Evolutionary conservation across 2,113 vertebrate species (phyloP).

Genomic region (Delphinus delphis): DNA sequence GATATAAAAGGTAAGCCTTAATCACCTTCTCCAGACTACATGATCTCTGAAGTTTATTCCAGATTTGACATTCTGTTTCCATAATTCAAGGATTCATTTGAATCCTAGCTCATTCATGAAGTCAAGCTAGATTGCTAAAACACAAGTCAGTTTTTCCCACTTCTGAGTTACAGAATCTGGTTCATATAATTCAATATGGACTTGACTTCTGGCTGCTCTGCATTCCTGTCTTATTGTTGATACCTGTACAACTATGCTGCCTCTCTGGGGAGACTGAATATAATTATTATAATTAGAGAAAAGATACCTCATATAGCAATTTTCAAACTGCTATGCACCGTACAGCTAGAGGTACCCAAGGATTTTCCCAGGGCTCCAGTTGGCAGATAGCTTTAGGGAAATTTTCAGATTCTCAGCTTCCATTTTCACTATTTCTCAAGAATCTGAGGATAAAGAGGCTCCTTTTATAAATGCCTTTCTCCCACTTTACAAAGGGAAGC

Average conservation of each 20-base stretch:
- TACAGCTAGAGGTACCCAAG: neutral
- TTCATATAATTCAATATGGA: neutral
- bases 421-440: neutral
- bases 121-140: neutral
- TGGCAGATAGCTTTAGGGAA: neutral
- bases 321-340: neutral
- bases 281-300: constrained; percentile 15
- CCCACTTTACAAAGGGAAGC: neutral
- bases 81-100: neutral
- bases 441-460: neutral
- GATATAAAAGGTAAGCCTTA: neutral
- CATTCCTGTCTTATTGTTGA: neutral
- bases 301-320: neutral
- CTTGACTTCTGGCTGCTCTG: neutral
- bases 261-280: neutral
- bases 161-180: neutral
- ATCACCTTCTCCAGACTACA: neutral
- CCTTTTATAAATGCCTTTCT: neutral
- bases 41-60: neutral
- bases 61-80: neutral
- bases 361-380: neutral
- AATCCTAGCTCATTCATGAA: neutral
- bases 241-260: neutral
- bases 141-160: neutral
- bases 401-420: constrained; percentile 7